Evolutionary conservation across 2,113 vertebrate species (phyloP), one percentile per base, ranked within the genome.

Genomic region (Gasterosteus aculeatus): DNA sequence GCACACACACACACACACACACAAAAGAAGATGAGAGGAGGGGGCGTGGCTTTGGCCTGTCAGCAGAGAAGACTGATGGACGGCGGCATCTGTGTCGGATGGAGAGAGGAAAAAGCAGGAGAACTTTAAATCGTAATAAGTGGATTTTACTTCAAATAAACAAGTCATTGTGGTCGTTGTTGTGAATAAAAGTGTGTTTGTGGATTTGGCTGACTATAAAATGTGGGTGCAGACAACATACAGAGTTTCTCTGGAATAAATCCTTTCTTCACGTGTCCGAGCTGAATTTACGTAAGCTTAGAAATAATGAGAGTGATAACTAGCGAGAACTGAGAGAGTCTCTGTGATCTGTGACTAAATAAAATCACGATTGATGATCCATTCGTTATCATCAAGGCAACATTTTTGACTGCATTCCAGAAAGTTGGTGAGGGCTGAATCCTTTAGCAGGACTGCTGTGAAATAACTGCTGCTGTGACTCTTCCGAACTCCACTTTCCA

Each of bases 41-140:
- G 59, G 58, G 76, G 38, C 44, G 68, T 70, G 77, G 75, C 75
- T 81, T 46, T 62, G 39, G 41, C 65, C 62, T 85, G 85, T 87
- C 75, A 60, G 31, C 73, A 39, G 38, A 54, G 56, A 82, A 82
- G 79, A 83, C 62, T 69, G 85, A 86, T 78, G 22, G 87, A 72
- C 5, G 39, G 77, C 49, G 47, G 65, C 82, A 88, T 86, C 84
- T 88, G 78, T 81, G 68, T 49, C 59, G 58, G 67, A 62, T 49
- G 31, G 29, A 59, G 46, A 57, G 19, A 2, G 6, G 54, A 59
- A 18, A 57, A 61, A 60, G 70, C 9, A 47, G 51, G 26, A 65
- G 33, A 18, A 15, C 22, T 38, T 38, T 6, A 38, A 54, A 5
- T 54, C 5, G 22, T 12, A 54, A 54, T 26, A 11, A 54, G 3